Percentiles rank a stretch among this genome's conserved stretches.
Conservation (phyloP, 1,140 invertebrate species). For the Proales similis region DNA sequence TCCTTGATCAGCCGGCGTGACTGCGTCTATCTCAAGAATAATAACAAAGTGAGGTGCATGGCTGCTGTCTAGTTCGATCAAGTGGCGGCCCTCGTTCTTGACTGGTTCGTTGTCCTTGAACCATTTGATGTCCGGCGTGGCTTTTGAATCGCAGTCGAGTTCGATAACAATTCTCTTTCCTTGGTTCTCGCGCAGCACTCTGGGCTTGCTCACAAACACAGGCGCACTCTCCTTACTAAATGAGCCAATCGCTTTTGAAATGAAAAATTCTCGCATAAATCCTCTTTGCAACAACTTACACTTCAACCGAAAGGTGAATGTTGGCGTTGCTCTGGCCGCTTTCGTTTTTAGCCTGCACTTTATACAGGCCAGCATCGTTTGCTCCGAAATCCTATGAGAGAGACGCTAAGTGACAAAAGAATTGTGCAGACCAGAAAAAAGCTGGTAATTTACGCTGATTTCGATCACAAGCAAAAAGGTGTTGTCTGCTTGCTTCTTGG, state of each 20-base stretch:
- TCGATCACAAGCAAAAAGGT: slow-evolving; percentile 9
- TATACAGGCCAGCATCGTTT: slow-evolving; percentile 78
- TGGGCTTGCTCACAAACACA: slow-evolving; percentile 24
- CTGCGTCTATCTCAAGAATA: slow-evolving; percentile 36
- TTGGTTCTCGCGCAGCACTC: slow-evolving; percentile 28
- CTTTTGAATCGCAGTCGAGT: slow-evolving; percentile 19
- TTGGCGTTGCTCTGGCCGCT: slow-evolving; percentile 89
- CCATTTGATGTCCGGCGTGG: slow-evolving; percentile 46
- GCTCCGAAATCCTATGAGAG: background rate
- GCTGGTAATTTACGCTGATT: background rate
- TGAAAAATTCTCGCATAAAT: background rate
- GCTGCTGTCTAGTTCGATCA: slow-evolving; percentile 42
- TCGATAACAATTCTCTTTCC: slow-evolving; percentile 30
- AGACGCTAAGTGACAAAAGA: background rate
- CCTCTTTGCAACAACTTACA: background rate
- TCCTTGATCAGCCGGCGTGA: slow-evolving; percentile 64
- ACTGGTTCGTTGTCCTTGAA: slow-evolving; percentile 44
- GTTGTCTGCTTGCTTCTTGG: slow-evolving; percentile 30
- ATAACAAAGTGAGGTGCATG: slow-evolving; percentile 27
- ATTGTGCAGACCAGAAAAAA: no score
- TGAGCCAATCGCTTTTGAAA: no score
- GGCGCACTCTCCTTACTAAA: slow-evolving; percentile 33
- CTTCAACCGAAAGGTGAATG: slow-evolving; percentile 55
- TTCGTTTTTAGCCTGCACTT: slow-evolving; percentile 89
- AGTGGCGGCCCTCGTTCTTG: slow-evolving; percentile 45